Percentiles rank a stretch among this genome's conserved stretches.
Conservation (phyloP, 1,140 invertebrate genomes). For the Drosophila asahinai region DNA sequence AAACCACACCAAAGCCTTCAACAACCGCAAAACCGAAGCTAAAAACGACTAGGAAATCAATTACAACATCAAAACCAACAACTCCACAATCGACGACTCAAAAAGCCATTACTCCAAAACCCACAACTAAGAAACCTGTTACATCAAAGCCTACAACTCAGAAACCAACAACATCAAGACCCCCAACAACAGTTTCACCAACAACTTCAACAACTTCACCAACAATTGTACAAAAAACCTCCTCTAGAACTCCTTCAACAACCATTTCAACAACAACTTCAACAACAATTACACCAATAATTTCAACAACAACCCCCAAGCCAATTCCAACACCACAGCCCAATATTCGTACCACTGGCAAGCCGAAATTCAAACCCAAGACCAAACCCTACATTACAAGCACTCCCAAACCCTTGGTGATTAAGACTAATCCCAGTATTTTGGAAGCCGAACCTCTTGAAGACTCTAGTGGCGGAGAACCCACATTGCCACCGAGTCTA, state of each 20-base stretch:
- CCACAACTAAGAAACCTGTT: constrained; percentile 15
- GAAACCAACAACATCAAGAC: constrained; percentile 2
- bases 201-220: constrained; percentile 2
- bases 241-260: constrained; percentile 16
- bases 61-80: constrained; percentile 28
- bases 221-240: background rate
- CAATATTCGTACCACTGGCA: constrained; percentile 15
- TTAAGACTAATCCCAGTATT: constrained; percentile 82
- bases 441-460: constrained; percentile 84
- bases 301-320: constrained; percentile 18
- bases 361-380: constrained; percentile 35
- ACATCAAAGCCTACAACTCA: constrained; percentile 22
- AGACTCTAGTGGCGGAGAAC: constrained; percentile 72
- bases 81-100: constrained; percentile 2
- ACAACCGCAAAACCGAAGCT: constrained; percentile 30
- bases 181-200: constrained; percentile 4
- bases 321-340: constrained; percentile 5
- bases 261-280: constrained; percentile 4
- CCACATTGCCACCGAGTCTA: constrained; percentile 88
- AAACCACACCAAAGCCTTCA: constrained; percentile 16
- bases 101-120: constrained; percentile 1
- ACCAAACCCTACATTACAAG: constrained; percentile 38
- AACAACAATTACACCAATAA: constrained; percentile 6
- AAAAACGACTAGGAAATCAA: constrained; percentile 36
- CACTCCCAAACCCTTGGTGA: constrained; percentile 62